Evolutionary conservation across 2,113 vertebrate species (phyloP), one percentile per base, ranked within the genome.

Genomic region (Cyprinodon tularosa): DNA sequence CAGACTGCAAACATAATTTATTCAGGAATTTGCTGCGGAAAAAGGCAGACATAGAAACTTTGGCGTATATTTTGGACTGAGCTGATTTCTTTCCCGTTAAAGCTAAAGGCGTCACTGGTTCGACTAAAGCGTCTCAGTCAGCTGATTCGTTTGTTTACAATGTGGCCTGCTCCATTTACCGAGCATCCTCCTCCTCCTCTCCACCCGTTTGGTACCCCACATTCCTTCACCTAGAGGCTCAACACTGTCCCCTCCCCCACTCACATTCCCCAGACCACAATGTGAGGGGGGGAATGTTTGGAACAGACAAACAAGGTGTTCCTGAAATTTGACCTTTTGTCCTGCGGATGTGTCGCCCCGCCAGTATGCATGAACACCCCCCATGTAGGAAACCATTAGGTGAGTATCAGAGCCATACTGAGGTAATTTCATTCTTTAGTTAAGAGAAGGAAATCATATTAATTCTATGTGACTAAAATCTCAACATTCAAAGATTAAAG

Each of bases 1-100:
- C 90, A 91, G 66, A 86, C 80, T 92, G 93, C 94, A 94, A 95
- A 92, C 92, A 93, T 90, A 90, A 93, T 94, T 94, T 95, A 93
- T 93, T 92, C 93, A 94, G 94, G 94, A 94, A 96, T 95, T 94
- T 92, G 87, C 90, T 14, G 53, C 29, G 36, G 44, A 76, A 36
- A 78, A 42, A 62, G 50, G 48, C 62, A n/a, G 20, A 20, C 50
- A 57, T 15, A 57, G 17, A 57, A n/a, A 20, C 17, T 20, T 4
- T 57, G 20, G 37, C 12, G 10, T n/a, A 59, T 15, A 59, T 39
- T 48, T 4, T 69, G 50, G 57, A 3, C 60, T 39, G 67, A 20
- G 4, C 29, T 39, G 47, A n/a, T 53, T 20, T 15, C 14, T 59
- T 14, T 6, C 45, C 44, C 11, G 29, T 9, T 20, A 13, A 17